phyloP scores from a whole-genome alignment of 2,888 invertebrate species.

The Oxyscelio sp. region DNA sequence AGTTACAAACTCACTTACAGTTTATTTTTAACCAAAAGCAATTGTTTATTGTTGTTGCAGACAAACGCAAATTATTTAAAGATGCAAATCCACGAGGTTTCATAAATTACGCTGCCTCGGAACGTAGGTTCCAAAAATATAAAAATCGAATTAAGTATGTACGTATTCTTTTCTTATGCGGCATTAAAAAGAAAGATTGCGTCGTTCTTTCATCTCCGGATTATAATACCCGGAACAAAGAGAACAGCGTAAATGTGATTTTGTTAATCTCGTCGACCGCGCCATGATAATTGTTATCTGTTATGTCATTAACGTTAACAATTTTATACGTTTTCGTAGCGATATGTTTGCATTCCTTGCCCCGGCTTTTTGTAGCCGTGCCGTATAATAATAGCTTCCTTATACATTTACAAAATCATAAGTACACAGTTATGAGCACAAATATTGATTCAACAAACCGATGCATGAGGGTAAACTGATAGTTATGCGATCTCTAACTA shows the following conservation, averaged over 20 bases:
- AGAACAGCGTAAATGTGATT: slow-evolving; percentile 43
- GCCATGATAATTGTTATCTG: slow-evolving; percentile 50
- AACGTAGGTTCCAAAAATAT: not conserved
- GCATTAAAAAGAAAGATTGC: slow-evolving; percentile 40
- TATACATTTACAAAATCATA: too few relatives aligned
- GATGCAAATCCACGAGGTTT: slow-evolving; percentile 13
- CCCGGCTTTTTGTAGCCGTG: slow-evolving; percentile 1
- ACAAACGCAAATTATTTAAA: slow-evolving; percentile 14
- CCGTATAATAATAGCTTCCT: slow-evolving; percentile 30
- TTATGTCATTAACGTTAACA: slow-evolving; percentile 51
- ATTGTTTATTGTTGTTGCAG: too few relatives aligned
- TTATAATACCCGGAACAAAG: slow-evolving; percentile 47
- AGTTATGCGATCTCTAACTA: too few relatives aligned
- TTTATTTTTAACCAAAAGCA: too few relatives aligned
- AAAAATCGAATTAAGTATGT: slow-evolving; percentile 38
- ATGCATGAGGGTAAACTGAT: too few relatives aligned
- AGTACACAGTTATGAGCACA: too few relatives aligned
- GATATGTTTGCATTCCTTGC: not conserved
- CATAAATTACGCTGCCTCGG: not conserved
- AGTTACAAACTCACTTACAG: not conserved
- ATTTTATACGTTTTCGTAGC: slow-evolving; percentile 14
- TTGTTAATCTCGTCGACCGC: slow-evolving; percentile 50
- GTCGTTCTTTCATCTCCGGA: slow-evolving; percentile 33
- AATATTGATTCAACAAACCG: too few relatives aligned
- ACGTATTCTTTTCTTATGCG: slow-evolving; percentile 50